Evolutionary conservation across 1,140 invertebrate genomes (phyloP), one percentile per base, ranked within the genome.

Genomic region (Pseudomyrmex dendroicus): DNA sequence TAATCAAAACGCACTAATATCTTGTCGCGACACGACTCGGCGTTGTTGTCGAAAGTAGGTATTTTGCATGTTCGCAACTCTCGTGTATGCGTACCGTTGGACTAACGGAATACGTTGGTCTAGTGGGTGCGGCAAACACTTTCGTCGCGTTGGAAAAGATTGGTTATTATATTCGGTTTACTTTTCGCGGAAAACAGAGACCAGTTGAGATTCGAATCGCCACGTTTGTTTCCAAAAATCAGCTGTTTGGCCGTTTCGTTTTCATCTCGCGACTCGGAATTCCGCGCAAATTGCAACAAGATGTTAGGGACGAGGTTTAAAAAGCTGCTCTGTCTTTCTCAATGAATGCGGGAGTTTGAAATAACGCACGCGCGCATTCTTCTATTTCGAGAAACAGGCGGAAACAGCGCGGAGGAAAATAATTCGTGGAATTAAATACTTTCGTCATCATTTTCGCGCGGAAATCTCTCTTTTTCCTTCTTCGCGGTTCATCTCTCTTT

Each of bases 21-120:
- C 35, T 54, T 54, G 62, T 54, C 61, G 62, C 62, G 61, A 52
- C 46, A 67, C 8, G 73, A 17, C 50, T 13, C 63, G 52, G 46
- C 54, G 66, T 80, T 46, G 54, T 35, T 35, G 76, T 70, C 44
- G 44, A 68, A 70, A 35, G 35, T 35, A 35, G 15, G 76, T 80
- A 80, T 72, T 72, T 72, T 72, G 54, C 76, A 80, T 80, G 70
- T 72, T 66, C 59, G 76, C 72, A 48, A 20, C 52, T 25, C 76
- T 44, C n/a, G 15, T 17, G 15, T 78, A 44, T 52, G 46, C 67
- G 15, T 80, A 70, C 76, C 54, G 76, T 80, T 80, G 54, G 64
- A 72, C 76, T 80, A 80, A 80, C 76, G 76, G 76, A 70, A 80
- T 72, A 80, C 44, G 66, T 70, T 72, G 76, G 57, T 80, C 61